Conservation (phyloP, 2,888 invertebrate genomes). For the Ditula angustiorana region DNA sequence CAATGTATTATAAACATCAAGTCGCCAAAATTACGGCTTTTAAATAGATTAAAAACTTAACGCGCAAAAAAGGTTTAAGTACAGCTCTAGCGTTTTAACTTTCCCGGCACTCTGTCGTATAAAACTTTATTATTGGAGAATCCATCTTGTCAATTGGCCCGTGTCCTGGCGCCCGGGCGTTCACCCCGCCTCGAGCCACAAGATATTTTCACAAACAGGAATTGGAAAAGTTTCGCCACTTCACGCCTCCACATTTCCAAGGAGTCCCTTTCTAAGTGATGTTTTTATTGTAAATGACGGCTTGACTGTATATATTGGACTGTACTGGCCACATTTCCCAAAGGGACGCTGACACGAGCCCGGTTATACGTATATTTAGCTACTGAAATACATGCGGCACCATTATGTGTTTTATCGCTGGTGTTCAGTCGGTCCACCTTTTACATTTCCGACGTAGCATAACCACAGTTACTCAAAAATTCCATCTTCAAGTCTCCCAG, state of each 20-base stretch:
- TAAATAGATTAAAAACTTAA: not conserved
- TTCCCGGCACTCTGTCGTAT: constrained; percentile 15
- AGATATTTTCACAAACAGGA: constrained; percentile 36
- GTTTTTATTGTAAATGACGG: constrained; percentile 25
- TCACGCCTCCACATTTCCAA: constrained; percentile 18
- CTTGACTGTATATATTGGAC: constrained; percentile 1
- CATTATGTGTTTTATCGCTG: not conserved
- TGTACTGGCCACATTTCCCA: not conserved
- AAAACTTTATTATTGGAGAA: constrained; percentile 38
- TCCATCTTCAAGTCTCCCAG: too few relatives aligned
- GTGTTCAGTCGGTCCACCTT: not conserved
- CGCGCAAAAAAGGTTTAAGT: constrained; percentile 4
- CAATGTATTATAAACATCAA: not conserved
- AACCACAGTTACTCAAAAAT: too few relatives aligned
- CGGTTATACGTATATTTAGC: not conserved
- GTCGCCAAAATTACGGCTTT: not conserved
- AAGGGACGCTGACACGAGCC: not conserved
- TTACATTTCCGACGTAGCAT: too few relatives aligned
- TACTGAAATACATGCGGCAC: not conserved
- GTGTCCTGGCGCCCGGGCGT: constrained; percentile 18
- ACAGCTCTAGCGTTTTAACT: not conserved
- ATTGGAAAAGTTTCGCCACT: constrained; percentile 36
- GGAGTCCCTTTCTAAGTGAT: constrained; percentile 24
- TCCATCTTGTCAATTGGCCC: constrained; percentile 38
- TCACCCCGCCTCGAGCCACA: constrained; percentile 22